phyloP scores from a whole-genome alignment of 2,113 vertebrate species.

The Heterotilapia buettikoferi region DNA sequence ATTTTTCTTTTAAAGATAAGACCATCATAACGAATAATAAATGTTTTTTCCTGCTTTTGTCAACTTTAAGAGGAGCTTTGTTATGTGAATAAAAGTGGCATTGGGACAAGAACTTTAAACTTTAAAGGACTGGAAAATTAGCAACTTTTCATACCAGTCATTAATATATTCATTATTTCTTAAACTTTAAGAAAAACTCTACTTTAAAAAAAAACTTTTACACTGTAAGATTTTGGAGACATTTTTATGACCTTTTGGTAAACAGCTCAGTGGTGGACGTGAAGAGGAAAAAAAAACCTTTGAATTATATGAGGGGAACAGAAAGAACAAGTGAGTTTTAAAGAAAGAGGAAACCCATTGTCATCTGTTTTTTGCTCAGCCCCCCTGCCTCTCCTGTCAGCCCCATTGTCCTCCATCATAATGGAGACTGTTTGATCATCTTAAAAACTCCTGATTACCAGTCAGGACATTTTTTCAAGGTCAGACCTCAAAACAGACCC shows the following conservation, averaged over 20 bases:
- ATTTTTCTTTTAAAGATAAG: not conserved
- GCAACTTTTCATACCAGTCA: not conserved
- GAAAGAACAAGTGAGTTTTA: not conserved
- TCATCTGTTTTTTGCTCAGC: not conserved
- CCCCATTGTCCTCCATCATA: slow-evolving; percentile 55
- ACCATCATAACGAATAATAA: not conserved
- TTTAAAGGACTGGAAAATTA: not conserved
- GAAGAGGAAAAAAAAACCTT: not conserved
- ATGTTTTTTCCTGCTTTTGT: not conserved
- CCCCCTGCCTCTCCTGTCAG: slow-evolving; percentile 22
- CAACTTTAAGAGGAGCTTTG: not conserved
- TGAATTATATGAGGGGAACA: not conserved
- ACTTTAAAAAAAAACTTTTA: not conserved
- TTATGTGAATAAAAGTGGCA: not conserved
- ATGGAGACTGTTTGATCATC: slow-evolving; percentile 58
- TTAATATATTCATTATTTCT: not conserved
- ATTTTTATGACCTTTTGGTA: not conserved
- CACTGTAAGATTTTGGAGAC: not conserved
- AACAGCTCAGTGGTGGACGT: not conserved
- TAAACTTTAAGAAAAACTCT: not conserved
- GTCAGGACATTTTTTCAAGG: slow-evolving; percentile 57
- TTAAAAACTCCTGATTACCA: slow-evolving; percentile 52
- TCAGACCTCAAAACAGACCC: slow-evolving; percentile 37
- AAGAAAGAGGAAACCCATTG: slow-evolving; percentile 43
- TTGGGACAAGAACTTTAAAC: not conserved